Evolutionary conservation across 1,140 invertebrate genomes (phyloP), one percentile per base, ranked within the genome.

Genomic region (Heliconius nattereri): DNA sequence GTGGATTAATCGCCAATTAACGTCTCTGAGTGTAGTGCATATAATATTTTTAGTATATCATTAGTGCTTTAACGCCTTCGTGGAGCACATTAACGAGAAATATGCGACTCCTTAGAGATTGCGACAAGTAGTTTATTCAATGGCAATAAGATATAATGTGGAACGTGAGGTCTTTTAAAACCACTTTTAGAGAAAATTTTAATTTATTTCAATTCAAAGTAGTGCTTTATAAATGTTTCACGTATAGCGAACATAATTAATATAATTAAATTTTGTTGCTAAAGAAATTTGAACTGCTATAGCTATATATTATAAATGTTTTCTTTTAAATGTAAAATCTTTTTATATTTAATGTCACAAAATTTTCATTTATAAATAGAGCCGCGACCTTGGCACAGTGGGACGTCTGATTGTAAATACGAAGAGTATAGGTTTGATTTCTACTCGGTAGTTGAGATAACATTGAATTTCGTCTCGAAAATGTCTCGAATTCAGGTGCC

Each of bases 71-170:
- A 57, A 57, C 54, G 54, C 54, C n/a, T 57, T 57, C 7, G 1
- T 23, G n/a, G n/a, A 19, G n/a, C 7, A 57, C 3, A 57, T 57
- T 23, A 23, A 57, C n/a, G 16, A 57, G 54, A 57, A 57, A 57
- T 57, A 57, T 57, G 54, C 54, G n/a, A 57, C n/a, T 57, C 54
- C 54, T 57, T 57, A 57, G 54, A 57, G 54, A 57, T 57, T 8
- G 7, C 23, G 23, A 23, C 54, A 23, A 57, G 54, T 57, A 57
- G 54, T 57, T 57, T 57, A 23, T 57, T 57, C 54, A 57, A 57
- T 23, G 57, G 52, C 73, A 60, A 74, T 75, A 29, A 20, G 52
- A 75, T 75, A 57, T 57, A 57, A 57, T 23, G 54, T 57, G 1
- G 54, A 23, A 57, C n/a, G 54, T 57, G 54, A 57, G 54, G 20